These are phyloP conservation scores for Sminthurides aquaticus DNA, from an alignment of 2,888 invertebrate species.

Conservation along the genomic window DNA sequence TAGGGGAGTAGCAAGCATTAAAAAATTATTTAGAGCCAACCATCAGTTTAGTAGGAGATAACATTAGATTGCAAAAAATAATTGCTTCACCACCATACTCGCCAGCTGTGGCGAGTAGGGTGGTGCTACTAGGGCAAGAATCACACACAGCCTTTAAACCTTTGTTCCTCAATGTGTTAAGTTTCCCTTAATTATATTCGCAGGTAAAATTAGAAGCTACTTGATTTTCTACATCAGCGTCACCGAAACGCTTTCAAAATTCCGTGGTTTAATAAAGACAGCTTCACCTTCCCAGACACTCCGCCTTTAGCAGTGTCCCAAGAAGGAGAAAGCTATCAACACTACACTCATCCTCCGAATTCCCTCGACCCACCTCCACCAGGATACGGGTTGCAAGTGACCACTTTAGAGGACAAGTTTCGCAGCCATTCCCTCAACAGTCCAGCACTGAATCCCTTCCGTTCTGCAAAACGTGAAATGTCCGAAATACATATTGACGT, in stretches of 20 bases:
- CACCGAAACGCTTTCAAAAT: slow-evolving; percentile 34
- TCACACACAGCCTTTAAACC: too few relatives aligned
- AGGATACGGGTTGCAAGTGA: background rate
- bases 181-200: background rate
- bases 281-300: slow-evolving; percentile 42
- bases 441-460: background rate
- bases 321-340: slow-evolving; percentile 23
- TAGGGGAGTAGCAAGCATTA: too few relatives aligned
- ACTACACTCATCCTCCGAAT: background rate
- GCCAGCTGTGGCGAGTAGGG: too few relatives aligned
- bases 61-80: background rate
- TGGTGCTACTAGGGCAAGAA: too few relatives aligned
- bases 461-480: slow-evolving; percentile 20
- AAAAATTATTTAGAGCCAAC: too few relatives aligned
- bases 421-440: background rate
- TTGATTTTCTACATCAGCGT: background rate
- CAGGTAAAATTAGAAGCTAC: background rate
- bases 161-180: too few relatives aligned
- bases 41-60: too few relatives aligned
- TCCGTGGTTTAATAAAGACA: slow-evolving; percentile 43
- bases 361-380: background rate
- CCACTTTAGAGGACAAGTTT: too few relatives aligned
- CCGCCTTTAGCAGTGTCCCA: slow-evolving; percentile 22
- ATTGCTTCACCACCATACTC: too few relatives aligned
- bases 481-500: slow-evolving; percentile 21